A percentile compares a stretch with the other conserved stretches of the same genome.
Conservation (phyloP, 2,797 vertebrate species). For the Botia almorhae region DNA sequence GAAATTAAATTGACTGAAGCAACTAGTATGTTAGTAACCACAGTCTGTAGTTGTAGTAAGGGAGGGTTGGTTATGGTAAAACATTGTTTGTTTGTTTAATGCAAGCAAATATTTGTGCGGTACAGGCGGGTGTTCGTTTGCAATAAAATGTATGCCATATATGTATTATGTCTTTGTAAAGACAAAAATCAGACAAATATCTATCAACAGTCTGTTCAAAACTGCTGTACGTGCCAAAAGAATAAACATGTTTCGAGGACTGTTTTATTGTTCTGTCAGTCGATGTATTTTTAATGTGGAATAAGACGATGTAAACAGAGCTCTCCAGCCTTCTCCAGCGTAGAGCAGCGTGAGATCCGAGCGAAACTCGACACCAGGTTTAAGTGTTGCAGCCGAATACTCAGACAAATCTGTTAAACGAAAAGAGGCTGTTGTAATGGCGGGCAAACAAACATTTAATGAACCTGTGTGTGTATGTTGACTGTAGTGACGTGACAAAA, state of each 20-base stretch:
- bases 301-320: constrained; percentile 47
- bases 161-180: too few relatives aligned
- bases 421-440: not conserved
- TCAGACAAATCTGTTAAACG: constrained; percentile 5
- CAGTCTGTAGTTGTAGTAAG: not conserved
- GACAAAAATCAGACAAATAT: too few relatives aligned
- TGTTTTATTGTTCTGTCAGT: constrained; percentile 14
- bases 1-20: not conserved
- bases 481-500: not conserved
- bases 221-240: not conserved
- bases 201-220: constrained; percentile 1
- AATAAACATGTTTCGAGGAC: not conserved
- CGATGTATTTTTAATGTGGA: constrained; percentile 44
- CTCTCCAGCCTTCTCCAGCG: constrained; percentile 26
- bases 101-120: too few relatives aligned
- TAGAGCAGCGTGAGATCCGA: not conserved
- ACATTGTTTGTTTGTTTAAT: too few relatives aligned
- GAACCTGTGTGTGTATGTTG: not conserved
- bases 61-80: too few relatives aligned
- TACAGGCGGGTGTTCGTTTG: too few relatives aligned
- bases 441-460: not conserved
- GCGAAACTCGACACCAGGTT: constrained; percentile 40
- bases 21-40: not conserved
- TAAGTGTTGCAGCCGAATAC: constrained; percentile 25
- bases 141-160: too few relatives aligned